Base-by-base conservation (phyloP, 2,113 vertebrate species). In the Dromaius novaehollandiae region DNA sequence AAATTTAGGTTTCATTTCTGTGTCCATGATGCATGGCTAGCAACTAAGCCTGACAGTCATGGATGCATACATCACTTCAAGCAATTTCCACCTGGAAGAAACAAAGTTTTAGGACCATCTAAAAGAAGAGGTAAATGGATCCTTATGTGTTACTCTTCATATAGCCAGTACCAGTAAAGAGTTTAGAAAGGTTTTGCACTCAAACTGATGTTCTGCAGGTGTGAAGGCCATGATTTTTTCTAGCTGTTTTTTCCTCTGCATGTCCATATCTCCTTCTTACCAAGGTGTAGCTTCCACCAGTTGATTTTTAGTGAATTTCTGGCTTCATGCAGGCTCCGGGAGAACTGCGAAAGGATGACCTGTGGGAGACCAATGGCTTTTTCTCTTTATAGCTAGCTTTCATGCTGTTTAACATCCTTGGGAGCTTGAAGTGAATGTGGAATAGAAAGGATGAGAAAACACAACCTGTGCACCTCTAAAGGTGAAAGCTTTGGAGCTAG, bases 31-130 rank as follows among this genome's bases (percentile, higher is more conserved):
- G 30, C 11, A 6, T 21, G 70, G 85, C 50, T 30, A 64, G 7
- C 64, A 69, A 75, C 63, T 58, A 46, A 80, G 50, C 53, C 40
- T 82, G 74, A 66, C n/a, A 38, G 38, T 38, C 38, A 38, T 38
- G 38, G 38, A 38, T 38, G 38, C 38, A 38, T 38, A 38, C 38
- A 56, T 90, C 75, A 55, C 61, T 79, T 73, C 1, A 81, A 91
- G 50, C 0, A 0, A 61, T 82, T 94, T 71, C 82, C 9, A 17
- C 56, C 44, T 51, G 65, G 69, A 84, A 92, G 73, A 81, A 92
- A n/a, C 1, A 11, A 32, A 0, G 0, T 81, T 46, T 65, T 1
- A 2, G 65, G 56, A 30, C 30, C 56, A 68, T 48, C 53, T 51
- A 17, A 38, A 34, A 11, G 14, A 75, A 46, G 26, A 86, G 22